Conservation (phyloP, 2,888 invertebrate species). For the Heliconius ismenius region DNA sequence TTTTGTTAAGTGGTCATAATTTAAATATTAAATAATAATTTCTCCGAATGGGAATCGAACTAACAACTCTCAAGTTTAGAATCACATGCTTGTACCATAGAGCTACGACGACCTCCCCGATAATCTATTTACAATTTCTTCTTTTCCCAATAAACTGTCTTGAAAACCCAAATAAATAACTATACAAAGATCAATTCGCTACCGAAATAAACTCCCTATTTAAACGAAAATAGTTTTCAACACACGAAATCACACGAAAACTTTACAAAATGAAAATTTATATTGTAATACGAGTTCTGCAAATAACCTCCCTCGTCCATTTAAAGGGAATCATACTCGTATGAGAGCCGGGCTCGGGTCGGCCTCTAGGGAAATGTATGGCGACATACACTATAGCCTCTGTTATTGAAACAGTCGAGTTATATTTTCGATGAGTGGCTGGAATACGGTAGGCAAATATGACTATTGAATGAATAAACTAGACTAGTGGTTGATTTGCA, state of each 20-base stretch:
- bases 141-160: not conserved
- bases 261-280: slow-evolving; percentile 19
- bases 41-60: too few species aligned
- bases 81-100: too few species aligned
- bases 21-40: too few species aligned
- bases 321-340: slow-evolving; percentile 35
- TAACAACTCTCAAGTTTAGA: too few species aligned
- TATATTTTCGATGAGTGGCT: slow-evolving; percentile 23
- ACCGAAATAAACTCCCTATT: not conserved
- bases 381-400: slow-evolving; percentile 28
- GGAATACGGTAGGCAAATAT: slow-evolving; percentile 17
- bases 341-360: slow-evolving; percentile 38
- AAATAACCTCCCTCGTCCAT: slow-evolving; percentile 36
- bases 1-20: too few species aligned
- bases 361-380: slow-evolving; percentile 39
- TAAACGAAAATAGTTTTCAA: not conserved
- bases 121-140: too few species aligned
- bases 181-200: not conserved
- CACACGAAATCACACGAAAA: slow-evolving; percentile 8
- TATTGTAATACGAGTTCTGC: slow-evolving; percentile 29
- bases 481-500: not conserved
- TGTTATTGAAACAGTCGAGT: slow-evolving; percentile 31
- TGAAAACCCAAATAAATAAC: not conserved
- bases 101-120: too few species aligned
- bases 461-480: too few species aligned